Conservation (phyloP, 2,113 vertebrate genomes). For the Cervus canadensis region DNA sequence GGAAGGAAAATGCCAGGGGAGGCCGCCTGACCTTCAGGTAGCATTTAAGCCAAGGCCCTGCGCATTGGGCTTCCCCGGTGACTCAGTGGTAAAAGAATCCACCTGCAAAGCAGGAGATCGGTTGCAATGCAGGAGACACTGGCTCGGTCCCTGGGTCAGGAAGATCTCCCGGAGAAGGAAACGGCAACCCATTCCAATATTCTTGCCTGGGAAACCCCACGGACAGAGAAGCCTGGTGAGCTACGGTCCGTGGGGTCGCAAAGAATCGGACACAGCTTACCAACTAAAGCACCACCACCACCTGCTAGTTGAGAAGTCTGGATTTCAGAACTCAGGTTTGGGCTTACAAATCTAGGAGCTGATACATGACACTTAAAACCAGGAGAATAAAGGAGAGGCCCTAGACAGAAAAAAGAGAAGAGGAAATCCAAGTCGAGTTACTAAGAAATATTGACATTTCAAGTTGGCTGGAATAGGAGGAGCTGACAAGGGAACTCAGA, state of each 20-base stretch:
- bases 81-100: background rate
- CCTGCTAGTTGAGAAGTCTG: background rate
- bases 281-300: background rate
- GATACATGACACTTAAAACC: background rate
- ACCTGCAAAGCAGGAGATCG: background rate
- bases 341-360: background rate
- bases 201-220: background rate
- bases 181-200: background rate
- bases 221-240: background rate
- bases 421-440: background rate
- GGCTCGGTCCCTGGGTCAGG: background rate
- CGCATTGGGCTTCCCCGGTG: background rate
- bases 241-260: background rate
- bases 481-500: background rate
- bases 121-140: accelerated
- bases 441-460: background rate
- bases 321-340: background rate
- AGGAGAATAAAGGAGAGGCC: background rate
- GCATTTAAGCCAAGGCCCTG: background rate
- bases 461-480: accelerated
- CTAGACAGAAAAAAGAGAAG: background rate
- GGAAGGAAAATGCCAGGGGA: background rate
- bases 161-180: background rate
- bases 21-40: background rate
- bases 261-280: background rate